Conservation (phyloP, 2,113 vertebrate species). For the Halichoeres trimaculatus region DNA sequence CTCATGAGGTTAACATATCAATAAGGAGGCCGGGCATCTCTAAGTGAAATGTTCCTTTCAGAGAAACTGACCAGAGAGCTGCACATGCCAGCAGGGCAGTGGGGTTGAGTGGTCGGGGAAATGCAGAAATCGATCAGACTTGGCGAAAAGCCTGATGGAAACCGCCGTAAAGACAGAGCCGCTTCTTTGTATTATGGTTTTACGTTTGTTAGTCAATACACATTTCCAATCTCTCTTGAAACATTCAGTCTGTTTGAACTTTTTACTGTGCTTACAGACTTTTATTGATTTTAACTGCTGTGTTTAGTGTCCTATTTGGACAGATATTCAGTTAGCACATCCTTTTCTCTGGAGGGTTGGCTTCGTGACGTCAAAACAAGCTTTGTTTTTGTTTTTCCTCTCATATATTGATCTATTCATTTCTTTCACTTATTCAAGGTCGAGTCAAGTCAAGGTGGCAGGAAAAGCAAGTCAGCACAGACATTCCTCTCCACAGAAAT, state of each 20-base stretch:
- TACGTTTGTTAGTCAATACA: constrained; percentile 46
- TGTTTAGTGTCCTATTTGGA: not conserved
- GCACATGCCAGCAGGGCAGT: constrained; percentile 38
- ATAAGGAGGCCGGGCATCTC: constrained; percentile 32
- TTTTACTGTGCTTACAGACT: constrained; percentile 30
- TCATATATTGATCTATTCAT: too few species aligned
- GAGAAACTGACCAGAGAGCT: constrained; percentile 55
- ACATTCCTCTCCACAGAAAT: too few species aligned
- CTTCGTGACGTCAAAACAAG: not conserved
- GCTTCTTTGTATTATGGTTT: constrained; percentile 54
- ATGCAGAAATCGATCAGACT: constrained; percentile 66
- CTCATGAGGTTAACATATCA: constrained; percentile 44
- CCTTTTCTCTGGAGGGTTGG: not conserved
- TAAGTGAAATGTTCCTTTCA: constrained; percentile 50
- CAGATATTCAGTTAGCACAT: constrained; percentile 1
- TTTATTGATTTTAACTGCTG: constrained; percentile 24
- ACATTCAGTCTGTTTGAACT: constrained; percentile 38
- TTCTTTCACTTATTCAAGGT: too few species aligned
- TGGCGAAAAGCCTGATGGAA: constrained; percentile 49
- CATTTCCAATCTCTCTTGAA: constrained; percentile 38
- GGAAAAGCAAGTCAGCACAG: too few species aligned
- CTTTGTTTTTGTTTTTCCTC: not conserved
- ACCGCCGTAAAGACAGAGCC: constrained; percentile 56
- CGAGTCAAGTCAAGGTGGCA: too few species aligned
- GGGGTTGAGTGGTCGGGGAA: constrained; percentile 59